Base-by-base conservation (phyloP, 2,113 vertebrate species). In the Pelmatolapia mariae region DNA sequence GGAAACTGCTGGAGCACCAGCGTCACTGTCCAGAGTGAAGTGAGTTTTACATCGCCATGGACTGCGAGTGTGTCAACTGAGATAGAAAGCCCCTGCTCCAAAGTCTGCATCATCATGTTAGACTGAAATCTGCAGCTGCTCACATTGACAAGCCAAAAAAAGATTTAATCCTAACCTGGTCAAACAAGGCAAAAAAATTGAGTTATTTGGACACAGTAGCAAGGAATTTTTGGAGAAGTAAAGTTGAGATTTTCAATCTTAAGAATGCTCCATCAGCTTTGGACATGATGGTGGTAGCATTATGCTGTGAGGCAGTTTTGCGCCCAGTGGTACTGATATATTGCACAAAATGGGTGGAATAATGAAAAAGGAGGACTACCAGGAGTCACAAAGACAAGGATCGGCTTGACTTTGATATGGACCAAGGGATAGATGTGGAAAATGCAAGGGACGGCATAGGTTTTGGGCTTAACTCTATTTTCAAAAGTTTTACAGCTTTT, bases 371-470 rank as follows among this genome's bases (percentile, higher is more conserved):
- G 33, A 40, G 33, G 63, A 40, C 63, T 68, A 68, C 7, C 63
- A 38, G 33, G 33, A 36, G 4, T 43, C 8, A 24, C 38, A 43
- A 71, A 0, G 36, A 24, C 38, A 43, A 71, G 66, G 38, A 2
- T 43, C n/a, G 0, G 12, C n/a, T 24, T 0, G n/a, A 6, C 3
- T 71, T 71, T 43, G 13, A 43, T 71, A 24, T 43, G 38, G 66
- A 40, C 66, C 66, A 43, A 24, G n/a, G 36, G 56, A 59, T 59
- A 29, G 43, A 13, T 47, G 3, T 16, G 43, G 43, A 47, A 47
- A 59, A 59, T 59, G 8, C 15, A 29, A 59, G 18, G 56, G 0
- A 6, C 0, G 1, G n/a, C 38, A 24, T 71, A 16, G n/a, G 36
- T 40, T 68, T 71, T 43, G n/a, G 12, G n/a, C 12, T 71, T 71